Evolutionary conservation across 2,113 vertebrate genomes (phyloP), one percentile per base, ranked within the genome.

Genomic region (Hystrix cristata): DNA sequence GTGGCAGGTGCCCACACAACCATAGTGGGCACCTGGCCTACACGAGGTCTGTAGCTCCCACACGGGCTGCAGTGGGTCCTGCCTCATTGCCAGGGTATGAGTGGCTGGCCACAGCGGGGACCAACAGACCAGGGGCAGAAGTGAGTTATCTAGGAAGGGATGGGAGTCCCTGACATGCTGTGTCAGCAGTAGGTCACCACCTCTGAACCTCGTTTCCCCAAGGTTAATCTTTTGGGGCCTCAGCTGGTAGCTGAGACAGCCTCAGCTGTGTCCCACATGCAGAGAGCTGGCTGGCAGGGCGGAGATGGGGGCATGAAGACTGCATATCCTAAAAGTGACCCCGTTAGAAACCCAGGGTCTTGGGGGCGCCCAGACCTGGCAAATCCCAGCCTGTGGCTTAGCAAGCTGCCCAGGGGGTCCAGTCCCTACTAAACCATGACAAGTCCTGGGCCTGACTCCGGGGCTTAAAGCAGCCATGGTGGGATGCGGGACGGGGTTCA

Each of bases 91-190:
- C 74, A 72, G 38, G 67, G 8, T n/a, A 48, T 27, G 31, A 78
- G 48, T 13, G 57, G 11, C 23, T 0, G 0, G 69, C 27, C 53
- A 76, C 0, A 0, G 31, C 11, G 5, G 1, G 31, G 13, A 51
- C 34, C n/a, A 19, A 11, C 60, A 82, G 79, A 76, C n/a, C 16
- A 60, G 16, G 8, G n/a, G 23, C 1, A 29, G 46, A 48, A 82
- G 29, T 25, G 29, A 90, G 59, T 76, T 64, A 19, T 60, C 55
- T 11, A 55, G 34, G 7, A 51, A 71, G 60, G 78, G 31, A 64
- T 29, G 10, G 19, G n/a, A 46, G 67, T 19, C 67, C 55, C 88
- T 23, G n/a, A 85, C 53, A 38, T 27, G 11, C 48, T 31, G 5
- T 0, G 12, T 48, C 27, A 29, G 27, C 7, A 27, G 38, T 38